These are phyloP conservation scores for Sphenodon punctatus DNA, from an alignment of 2,797 vertebrate species.

Conservation along the genomic window DNA sequence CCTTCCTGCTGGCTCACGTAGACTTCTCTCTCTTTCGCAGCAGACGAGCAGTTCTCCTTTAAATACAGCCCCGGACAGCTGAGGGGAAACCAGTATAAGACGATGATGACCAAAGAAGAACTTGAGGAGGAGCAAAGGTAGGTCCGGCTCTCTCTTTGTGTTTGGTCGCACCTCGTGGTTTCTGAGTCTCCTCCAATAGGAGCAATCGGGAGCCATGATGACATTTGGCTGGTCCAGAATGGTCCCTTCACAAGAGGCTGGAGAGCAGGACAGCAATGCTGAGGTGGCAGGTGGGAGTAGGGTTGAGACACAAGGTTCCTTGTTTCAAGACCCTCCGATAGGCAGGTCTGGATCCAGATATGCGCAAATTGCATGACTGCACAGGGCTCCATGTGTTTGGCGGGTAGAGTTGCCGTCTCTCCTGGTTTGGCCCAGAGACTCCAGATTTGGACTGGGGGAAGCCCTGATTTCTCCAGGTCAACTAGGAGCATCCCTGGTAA, in stretches of 20 bases:
- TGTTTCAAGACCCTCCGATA: neutral
- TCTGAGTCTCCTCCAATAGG: neutral
- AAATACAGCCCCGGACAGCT: constrained; percentile 90
- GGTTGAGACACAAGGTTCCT: neutral
- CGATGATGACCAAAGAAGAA: constrained; percentile 92
- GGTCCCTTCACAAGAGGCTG: accelerated
- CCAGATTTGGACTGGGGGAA: no score
- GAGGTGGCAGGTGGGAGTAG: neutral
- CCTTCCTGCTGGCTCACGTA: neutral
- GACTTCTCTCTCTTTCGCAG: constrained; percentile 38
- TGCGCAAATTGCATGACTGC: no score
- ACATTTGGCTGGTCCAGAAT: accelerated
- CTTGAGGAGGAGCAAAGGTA: constrained; percentile 93
- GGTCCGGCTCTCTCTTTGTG: neutral
- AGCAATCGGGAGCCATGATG: neutral
- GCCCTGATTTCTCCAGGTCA: no score
- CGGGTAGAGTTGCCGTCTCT: no score
- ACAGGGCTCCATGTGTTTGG: no score
- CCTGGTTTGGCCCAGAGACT: no score
- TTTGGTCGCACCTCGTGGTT: neutral
- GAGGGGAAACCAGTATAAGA: constrained; percentile 87
- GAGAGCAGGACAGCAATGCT: neutral
- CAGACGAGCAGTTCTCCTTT: constrained; percentile 73
- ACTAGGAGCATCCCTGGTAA: no score
- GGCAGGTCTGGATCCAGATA: no score